These are phyloP conservation scores for Poecilia wingei DNA, from an alignment of 2,797 vertebrate species.

Conservation along the genomic window DNA sequence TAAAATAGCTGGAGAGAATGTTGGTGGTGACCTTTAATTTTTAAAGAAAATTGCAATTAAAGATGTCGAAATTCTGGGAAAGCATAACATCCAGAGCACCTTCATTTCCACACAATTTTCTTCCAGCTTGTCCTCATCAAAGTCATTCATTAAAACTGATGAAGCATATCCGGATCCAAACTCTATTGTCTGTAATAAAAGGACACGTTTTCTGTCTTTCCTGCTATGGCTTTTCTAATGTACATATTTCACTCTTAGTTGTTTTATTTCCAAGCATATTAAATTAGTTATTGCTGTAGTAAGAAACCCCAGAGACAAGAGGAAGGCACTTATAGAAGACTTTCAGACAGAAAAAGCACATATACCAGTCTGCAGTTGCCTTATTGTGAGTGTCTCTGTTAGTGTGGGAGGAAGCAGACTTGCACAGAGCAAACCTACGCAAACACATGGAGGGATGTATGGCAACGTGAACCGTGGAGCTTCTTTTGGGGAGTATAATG, in stretches of 20 bases:
- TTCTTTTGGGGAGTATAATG: not conserved
- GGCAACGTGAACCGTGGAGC: not conserved
- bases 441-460: conserved; percentile 1
- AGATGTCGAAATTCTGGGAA: conserved; percentile 1
- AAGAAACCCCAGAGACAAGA: not conserved
- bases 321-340: not conserved
- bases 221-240: not conserved
- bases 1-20: conserved; percentile 2
- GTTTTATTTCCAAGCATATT: not conserved
- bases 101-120: not conserved
- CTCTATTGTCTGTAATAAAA: not conserved
- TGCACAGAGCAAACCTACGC: not conserved
- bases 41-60: conserved; percentile 6
- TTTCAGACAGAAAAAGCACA: not conserved
- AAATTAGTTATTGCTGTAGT: not conserved
- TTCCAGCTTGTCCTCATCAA: not conserved
- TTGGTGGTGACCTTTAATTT: conserved; percentile 6
- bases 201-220: not conserved
- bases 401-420: not conserved
- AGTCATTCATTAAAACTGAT: conserved; percentile 1
- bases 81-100: not conserved
- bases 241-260: not conserved
- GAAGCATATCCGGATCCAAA: not conserved
- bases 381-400: not conserved
- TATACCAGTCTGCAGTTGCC: not conserved